Percentiles rank a stretch among this genome's conserved stretches.
Evolutionary conservation across 2,113 vertebrate species (phyloP).

Genomic region (Abramis brama): DNA sequence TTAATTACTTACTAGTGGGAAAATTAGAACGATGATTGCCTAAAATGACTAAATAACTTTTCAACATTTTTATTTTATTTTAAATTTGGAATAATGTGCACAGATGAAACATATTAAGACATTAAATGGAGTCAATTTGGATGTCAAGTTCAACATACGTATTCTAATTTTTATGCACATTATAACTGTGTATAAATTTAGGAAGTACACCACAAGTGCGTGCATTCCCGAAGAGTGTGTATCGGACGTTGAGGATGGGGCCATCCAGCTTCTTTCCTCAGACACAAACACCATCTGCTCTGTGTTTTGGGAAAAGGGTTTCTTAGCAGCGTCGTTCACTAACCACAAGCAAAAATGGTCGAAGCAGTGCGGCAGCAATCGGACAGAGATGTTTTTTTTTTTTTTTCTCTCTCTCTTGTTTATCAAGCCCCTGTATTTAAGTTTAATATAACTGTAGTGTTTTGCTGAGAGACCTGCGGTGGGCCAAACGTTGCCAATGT

Average conservation of each 20-base stretch:
- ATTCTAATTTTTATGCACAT: background rate
- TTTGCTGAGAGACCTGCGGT: slow-evolving; percentile 81
- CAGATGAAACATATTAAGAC: background rate
- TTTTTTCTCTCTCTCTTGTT: slow-evolving; percentile 76
- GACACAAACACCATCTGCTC: slow-evolving; percentile 75
- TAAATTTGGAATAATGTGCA: background rate
- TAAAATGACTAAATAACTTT: background rate
- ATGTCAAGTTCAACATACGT: background rate
- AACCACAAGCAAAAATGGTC: slow-evolving; percentile 77
- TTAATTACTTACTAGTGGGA: background rate
- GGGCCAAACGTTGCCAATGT: slow-evolving; percentile 80
- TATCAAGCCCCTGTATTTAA: slow-evolving; percentile 88
- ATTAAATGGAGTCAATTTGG: background rate
- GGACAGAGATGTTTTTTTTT: slow-evolving; percentile 68
- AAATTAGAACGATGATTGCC: background rate
- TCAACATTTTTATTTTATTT: too few species aligned
- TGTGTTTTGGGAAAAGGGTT: slow-evolving; percentile 76
- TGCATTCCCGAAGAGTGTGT: slow-evolving; percentile 31
- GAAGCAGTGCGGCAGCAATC: slow-evolving; percentile 76
- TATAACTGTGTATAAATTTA: slow-evolving; percentile 1
- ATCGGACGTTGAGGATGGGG: slow-evolving; percentile 34
- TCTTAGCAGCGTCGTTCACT: slow-evolving; percentile 69
- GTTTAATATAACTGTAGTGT: slow-evolving; percentile 85
- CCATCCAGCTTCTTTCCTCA: slow-evolving; percentile 28
- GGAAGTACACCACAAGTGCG: background rate